Evolutionary conservation across 2,888 invertebrate genomes (phyloP).

Genomic region (Eurytoma adleriae): DNA sequence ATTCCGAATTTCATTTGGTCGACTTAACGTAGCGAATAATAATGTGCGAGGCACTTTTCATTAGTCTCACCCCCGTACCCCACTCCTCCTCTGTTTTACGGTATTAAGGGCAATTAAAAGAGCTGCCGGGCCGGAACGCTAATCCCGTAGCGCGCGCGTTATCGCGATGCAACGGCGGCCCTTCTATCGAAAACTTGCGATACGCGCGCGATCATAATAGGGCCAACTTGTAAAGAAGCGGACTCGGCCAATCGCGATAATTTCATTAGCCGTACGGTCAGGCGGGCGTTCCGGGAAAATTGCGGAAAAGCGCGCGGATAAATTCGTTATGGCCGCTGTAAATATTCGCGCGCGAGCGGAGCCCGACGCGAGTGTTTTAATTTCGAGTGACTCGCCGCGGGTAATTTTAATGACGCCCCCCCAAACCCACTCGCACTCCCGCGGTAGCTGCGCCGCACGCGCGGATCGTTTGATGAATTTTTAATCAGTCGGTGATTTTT

Average conservation of each 20-base stretch:
- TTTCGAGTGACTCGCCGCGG: slow-evolving; percentile 7
- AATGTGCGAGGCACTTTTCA: slow-evolving; percentile 71
- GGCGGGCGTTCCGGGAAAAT: slow-evolving; percentile 2
- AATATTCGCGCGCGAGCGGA: slow-evolving; percentile 26
- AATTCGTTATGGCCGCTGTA: slow-evolving; percentile 48
- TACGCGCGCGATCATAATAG: slow-evolving; percentile 48
- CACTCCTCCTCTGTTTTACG: slow-evolving; percentile 60
- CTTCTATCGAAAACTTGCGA: slow-evolving; percentile 51
- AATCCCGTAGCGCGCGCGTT: slow-evolving; percentile 55
- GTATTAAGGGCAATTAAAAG: slow-evolving; percentile 72
- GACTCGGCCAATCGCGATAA: slow-evolving; percentile 45
- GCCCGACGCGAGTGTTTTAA: slow-evolving; percentile 34
- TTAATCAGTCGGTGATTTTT: slow-evolving; percentile 26
- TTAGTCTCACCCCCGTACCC: slow-evolving; percentile 60
- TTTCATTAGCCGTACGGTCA: slow-evolving; percentile 46
- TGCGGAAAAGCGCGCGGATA: slow-evolving; percentile 37
- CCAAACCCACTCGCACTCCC: too few species aligned
- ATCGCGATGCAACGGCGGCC: slow-evolving; percentile 51
- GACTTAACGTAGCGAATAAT: slow-evolving; percentile 74
- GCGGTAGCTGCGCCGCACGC: neutral
- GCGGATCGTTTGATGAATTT: slow-evolving; percentile 37
- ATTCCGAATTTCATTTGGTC: slow-evolving; percentile 73
- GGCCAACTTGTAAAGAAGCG: slow-evolving; percentile 50
- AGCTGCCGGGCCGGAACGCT: slow-evolving; percentile 61
- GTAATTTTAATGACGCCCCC: slow-evolving; percentile 36